Percentiles rank a stretch among this genome's conserved stretches.
Conservation (phyloP, 1,140 invertebrate genomes). For the Aphaenogaster ashmeadi region DNA sequence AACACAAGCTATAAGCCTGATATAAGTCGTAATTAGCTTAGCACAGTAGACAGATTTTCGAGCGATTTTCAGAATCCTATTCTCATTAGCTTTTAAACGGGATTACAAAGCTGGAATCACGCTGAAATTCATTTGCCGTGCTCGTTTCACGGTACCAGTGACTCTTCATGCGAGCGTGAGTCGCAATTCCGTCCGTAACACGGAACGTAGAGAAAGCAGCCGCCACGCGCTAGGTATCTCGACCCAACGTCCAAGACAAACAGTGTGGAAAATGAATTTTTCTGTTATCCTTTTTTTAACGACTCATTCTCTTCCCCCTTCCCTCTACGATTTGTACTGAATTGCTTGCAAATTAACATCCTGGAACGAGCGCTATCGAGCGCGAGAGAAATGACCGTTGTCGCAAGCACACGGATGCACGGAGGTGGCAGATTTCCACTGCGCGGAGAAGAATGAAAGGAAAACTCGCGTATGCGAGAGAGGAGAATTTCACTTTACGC, state of each 20-base stretch:
- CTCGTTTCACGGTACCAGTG: constrained; percentile 23
- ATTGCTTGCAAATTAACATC: constrained; percentile 68
- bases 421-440: constrained; percentile 43
- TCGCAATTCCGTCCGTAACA: constrained; percentile 27
- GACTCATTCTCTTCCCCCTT: constrained; percentile 16
- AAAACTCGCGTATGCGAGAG: constrained; percentile 4
- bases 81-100: constrained; percentile 56
- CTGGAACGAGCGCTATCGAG: constrained; percentile 27
- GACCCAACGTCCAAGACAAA: constrained; percentile 38
- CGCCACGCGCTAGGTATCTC: not conserved
- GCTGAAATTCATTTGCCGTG: constrained; percentile 58
- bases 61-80: constrained; percentile 38
- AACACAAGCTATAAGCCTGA: not conserved
- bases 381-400: constrained; percentile 15
- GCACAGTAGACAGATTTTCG: constrained; percentile 35
- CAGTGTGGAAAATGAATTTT: constrained; percentile 57
- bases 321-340: constrained; percentile 25
- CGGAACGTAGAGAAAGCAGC: constrained; percentile 21
- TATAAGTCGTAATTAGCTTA: constrained; percentile 38
- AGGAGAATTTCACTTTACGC: constrained; percentile 9
- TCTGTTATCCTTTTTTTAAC: constrained; percentile 38
- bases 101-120: constrained; percentile 57
- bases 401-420: not conserved
- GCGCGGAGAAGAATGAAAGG: constrained; percentile 20
- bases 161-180: constrained; percentile 28